Conservation (phyloP, 2,888 invertebrate genomes). For the Cephus runcator region DNA sequence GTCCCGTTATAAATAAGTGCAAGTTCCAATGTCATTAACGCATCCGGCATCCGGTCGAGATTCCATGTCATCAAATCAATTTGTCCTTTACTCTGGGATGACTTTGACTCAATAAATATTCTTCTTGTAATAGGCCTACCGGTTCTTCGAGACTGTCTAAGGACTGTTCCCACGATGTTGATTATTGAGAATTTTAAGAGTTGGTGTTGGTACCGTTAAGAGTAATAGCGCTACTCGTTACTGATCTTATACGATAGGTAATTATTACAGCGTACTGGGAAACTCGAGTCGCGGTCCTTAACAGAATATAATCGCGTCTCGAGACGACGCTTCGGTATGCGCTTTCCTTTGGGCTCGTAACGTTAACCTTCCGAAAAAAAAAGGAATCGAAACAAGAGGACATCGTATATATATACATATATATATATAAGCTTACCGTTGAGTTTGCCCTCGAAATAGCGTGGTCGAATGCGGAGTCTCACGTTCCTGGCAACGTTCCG, state of each 20-base stretch:
- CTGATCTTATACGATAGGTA: neutral
- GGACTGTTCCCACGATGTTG: neutral
- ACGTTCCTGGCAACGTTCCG: conserved; percentile 24
- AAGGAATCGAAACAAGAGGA: conserved; percentile 18
- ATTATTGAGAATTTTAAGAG: no score
- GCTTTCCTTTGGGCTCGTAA: neutral
- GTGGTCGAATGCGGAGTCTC: conserved; percentile 17
- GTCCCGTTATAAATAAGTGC: neutral
- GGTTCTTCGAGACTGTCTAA: neutral
- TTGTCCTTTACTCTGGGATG: neutral
- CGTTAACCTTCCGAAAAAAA: conserved; percentile 20
- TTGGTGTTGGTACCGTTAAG: no score
- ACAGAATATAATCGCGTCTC: neutral
- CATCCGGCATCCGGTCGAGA: neutral
- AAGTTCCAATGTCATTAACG: neutral
- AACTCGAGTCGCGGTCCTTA: neutral
- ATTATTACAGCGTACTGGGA: neutral
- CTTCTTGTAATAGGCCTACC: no score
- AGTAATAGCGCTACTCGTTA: no score
- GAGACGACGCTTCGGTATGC: neutral
- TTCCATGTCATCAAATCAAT: neutral
- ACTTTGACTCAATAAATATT: neutral
- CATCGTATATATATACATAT: neutral
- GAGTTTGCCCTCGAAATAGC: conserved; percentile 52
- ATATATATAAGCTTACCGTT: conserved; percentile 35